Conservation (phyloP, 1,140 invertebrate genomes). For the Tetragnatha versicolor region DNA sequence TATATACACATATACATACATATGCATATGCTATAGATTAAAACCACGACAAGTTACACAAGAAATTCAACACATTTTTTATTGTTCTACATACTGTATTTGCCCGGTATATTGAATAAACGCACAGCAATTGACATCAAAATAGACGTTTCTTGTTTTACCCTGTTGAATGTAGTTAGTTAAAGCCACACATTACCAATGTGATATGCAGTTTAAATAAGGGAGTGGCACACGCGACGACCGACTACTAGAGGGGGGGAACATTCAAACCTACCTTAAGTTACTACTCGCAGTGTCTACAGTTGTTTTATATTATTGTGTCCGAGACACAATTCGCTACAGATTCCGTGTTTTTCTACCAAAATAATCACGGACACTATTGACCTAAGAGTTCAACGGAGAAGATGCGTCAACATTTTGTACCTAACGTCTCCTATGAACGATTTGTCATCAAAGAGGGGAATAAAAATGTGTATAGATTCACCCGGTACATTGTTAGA, state of each 20-base stretch:
- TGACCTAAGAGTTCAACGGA: no score
- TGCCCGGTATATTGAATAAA: conserved; percentile 27
- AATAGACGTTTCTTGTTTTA: conserved; percentile 38
- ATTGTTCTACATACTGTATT: conserved; percentile 22
- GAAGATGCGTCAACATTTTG: no score
- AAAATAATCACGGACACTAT: not conserved
- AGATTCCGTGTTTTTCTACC: not conserved
- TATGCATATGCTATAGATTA: no score
- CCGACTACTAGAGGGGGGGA: no score
- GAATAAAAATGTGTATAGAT: no score
- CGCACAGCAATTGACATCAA: conserved; percentile 22
- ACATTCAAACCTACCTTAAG: conserved; percentile 43
- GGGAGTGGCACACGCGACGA: conserved; percentile 14
- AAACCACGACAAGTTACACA: no score
- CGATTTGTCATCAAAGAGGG: no score
- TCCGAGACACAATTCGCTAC: not conserved
- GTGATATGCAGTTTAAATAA: conserved; percentile 48
- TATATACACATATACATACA: no score
- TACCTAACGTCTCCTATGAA: no score
- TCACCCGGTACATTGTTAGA: no score
- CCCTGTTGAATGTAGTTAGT: conserved; percentile 42
- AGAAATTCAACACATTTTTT: no score
- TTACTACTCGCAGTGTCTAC: not conserved
- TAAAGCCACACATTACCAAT: conserved; percentile 45
- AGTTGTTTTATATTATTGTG: not conserved